A percentile compares a stretch with the other conserved stretches of the same genome.
Conservation (phyloP, 2,113 vertebrate species). For the Crocuta crocuta region DNA sequence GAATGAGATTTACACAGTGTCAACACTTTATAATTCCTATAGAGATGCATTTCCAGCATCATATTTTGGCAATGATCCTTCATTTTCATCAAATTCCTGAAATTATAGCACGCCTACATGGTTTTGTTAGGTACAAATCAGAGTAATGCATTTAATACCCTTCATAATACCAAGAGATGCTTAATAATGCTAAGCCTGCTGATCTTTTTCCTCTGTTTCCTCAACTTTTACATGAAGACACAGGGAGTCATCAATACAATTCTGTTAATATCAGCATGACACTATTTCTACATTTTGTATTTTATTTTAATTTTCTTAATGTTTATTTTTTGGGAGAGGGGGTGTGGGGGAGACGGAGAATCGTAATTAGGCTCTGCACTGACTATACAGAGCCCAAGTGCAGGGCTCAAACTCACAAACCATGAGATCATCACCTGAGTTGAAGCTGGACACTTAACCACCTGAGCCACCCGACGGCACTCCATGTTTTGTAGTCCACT, state of each 20-base stretch:
- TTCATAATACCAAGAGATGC: background rate
- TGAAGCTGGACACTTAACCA: too few species aligned
- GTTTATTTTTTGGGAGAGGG: too few species aligned
- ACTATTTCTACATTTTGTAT: background rate
- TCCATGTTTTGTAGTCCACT: background rate
- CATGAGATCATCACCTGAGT: too few species aligned
- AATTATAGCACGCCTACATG: background rate
- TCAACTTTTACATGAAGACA: background rate
- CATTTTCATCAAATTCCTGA: constrained; percentile 5
- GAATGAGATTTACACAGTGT: background rate
- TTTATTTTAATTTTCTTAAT: too few species aligned
- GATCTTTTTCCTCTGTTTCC: background rate
- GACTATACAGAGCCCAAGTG: too few species aligned
- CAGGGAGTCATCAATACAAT: background rate
- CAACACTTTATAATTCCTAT: background rate
- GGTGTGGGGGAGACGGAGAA: too few species aligned
- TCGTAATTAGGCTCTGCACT: too few species aligned
- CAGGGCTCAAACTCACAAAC: too few species aligned
- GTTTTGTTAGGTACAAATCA: background rate
- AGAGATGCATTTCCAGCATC: background rate
- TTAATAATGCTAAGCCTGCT: background rate
- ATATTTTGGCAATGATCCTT: background rate
- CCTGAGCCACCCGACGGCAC: too few species aligned
- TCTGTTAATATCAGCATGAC: background rate
- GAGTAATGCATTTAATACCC: background rate